Conservation (phyloP, 2,113 vertebrate species). For the Sus scrofa region DNA sequence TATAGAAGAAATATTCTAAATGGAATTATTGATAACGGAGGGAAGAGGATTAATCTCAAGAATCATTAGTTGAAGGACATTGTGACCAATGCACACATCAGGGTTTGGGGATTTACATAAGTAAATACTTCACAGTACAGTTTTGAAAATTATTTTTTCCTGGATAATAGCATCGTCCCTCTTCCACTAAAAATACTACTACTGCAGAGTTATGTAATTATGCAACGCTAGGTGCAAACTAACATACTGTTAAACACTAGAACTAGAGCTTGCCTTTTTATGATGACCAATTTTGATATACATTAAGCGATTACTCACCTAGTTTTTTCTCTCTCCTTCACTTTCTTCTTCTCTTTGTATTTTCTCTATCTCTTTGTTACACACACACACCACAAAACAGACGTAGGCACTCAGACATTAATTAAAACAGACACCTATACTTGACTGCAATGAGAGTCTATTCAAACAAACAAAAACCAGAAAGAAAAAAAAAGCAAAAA, state of each 20-base stretch:
- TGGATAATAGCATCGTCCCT: background rate
- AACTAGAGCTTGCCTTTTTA: background rate
- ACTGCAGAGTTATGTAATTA: background rate
- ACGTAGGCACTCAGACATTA: background rate
- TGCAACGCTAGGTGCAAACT: background rate
- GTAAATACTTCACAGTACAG: background rate
- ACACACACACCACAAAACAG: background rate
- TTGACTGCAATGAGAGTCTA: background rate
- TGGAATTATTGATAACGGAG: background rate
- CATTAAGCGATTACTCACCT: background rate
- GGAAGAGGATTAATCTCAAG: background rate
- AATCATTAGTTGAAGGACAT: background rate
- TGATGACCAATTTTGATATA: background rate
- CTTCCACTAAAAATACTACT: background rate
- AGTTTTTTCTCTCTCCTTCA: background rate
- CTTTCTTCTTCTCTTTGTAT: background rate
- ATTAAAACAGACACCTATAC: background rate
- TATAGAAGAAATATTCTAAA: background rate
- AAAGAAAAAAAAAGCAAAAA: background rate
- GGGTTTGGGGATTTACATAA: background rate
- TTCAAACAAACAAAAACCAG: background rate
- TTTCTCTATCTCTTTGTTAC: background rate
- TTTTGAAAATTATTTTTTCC: background rate
- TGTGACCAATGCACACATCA: background rate
- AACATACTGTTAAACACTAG: background rate